phyloP scores from a whole-genome alignment of 1,140 invertebrate species.

The Zaprionus davidi region DNA sequence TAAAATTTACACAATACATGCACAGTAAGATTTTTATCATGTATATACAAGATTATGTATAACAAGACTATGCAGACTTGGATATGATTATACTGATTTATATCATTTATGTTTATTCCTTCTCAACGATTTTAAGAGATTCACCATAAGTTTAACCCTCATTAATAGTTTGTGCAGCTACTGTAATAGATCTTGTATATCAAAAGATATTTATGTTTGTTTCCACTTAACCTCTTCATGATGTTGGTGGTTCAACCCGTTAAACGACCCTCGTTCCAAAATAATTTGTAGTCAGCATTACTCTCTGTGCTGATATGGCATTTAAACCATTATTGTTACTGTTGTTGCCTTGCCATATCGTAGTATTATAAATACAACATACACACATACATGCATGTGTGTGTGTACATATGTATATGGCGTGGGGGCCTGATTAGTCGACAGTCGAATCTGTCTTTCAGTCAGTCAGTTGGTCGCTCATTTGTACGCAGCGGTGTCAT shows the following conservation, averaged over 20 bases:
- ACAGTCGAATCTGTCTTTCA: slow-evolving; percentile 45
- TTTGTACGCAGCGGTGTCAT: slow-evolving; percentile 73
- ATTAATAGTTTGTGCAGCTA: background rate
- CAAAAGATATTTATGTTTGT: background rate
- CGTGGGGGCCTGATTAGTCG: slow-evolving; percentile 75
- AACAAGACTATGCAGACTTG: too few relatives aligned
- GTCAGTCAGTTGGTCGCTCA: slow-evolving; percentile 40
- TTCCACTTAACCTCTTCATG: background rate
- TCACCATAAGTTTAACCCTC: background rate
- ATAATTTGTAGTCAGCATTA: slow-evolving; percentile 78
- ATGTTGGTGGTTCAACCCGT: background rate
- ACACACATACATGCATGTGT: slow-evolving; percentile 31
- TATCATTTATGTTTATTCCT: too few relatives aligned
- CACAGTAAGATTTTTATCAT: too few relatives aligned
- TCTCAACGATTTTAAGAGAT: too few relatives aligned
- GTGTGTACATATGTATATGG: slow-evolving; percentile 31
- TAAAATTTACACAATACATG: too few relatives aligned
- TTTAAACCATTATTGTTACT: slow-evolving; percentile 73
- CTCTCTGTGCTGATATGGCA: slow-evolving; percentile 74
- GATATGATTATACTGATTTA: too few relatives aligned
- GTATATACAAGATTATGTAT: too few relatives aligned
- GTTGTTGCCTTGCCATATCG: slow-evolving; percentile 51
- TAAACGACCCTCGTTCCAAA: slow-evolving; percentile 40
- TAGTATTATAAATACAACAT: slow-evolving; percentile 50
- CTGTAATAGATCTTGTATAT: background rate